A percentile compares a stretch with the other conserved stretches of the same genome.
These are phyloP conservation scores for Aphidius gifuensis DNA, from an alignment of 1,140 invertebrate species.

Conservation along the genomic window DNA sequence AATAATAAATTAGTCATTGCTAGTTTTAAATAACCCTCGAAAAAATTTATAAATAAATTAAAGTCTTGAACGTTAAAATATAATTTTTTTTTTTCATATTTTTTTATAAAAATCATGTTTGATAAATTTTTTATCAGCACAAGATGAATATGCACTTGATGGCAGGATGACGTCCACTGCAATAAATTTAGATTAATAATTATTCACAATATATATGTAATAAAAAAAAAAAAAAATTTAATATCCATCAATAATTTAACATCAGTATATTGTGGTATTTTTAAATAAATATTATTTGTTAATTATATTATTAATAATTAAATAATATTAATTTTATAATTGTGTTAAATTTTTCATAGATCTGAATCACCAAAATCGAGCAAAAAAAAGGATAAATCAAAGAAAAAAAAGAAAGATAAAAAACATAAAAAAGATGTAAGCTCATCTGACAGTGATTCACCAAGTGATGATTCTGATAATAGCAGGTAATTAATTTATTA, in stretches of 20 bases:
- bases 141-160: slow-evolving; percentile 49
- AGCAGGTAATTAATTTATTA: slow-evolving; percentile 38
- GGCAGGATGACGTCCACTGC: slow-evolving; percentile 51
- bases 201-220: slow-evolving; percentile 23
- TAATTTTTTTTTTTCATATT: slow-evolving; percentile 1
- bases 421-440: slow-evolving; percentile 48
- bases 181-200: slow-evolving; percentile 33
- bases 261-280: neutral
- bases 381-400: slow-evolving; percentile 52
- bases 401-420: slow-evolving; percentile 50
- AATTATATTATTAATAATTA: neutral
- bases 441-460: slow-evolving; percentile 45
- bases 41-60: neutral
- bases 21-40: too few species aligned
- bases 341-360: slow-evolving; percentile 38
- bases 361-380: slow-evolving; percentile 47
- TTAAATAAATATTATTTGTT: slow-evolving; percentile 1
- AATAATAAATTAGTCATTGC: too few species aligned
- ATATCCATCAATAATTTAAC: slow-evolving; percentile 1
- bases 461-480: slow-evolving; percentile 45
- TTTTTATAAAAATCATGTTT: slow-evolving; percentile 18
- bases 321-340: slow-evolving; percentile 10
- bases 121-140: slow-evolving; percentile 51
- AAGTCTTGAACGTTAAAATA: slow-evolving; percentile 15
- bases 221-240: slow-evolving; percentile 1